Percentiles rank a stretch among this genome's conserved stretches.
phyloP scores from a whole-genome alignment of 2,888 invertebrate species.

The Noctua pronuba region DNA sequence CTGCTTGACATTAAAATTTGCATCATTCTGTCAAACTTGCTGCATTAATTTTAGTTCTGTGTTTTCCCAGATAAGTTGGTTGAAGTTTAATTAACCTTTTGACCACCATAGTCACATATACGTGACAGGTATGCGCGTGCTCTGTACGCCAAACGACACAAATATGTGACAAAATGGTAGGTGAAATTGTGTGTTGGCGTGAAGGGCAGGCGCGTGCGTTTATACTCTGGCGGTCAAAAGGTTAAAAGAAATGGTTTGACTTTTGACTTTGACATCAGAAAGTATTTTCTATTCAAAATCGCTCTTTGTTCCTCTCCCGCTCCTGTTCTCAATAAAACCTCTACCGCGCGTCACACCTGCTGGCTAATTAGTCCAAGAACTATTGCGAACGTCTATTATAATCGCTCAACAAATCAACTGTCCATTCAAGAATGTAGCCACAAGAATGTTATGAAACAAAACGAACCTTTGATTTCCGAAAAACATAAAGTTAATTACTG shows the following conservation, averaged over 20 bases:
- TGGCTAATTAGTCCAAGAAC: conserved; percentile 80
- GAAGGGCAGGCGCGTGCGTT: too few relatives aligned
- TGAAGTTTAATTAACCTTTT: neutral
- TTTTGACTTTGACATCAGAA: neutral
- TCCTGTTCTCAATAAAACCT: conserved; percentile 21
- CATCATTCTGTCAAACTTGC: too few relatives aligned
- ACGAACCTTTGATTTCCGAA: conserved; percentile 61
- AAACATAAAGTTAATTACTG: conserved; percentile 54
- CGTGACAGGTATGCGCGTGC: too few relatives aligned
- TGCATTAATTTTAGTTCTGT: too few relatives aligned
- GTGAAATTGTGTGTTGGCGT: too few relatives aligned
- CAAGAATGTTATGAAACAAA: conserved; percentile 59
- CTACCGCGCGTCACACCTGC: conserved; percentile 73
- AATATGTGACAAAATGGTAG: too few relatives aligned
- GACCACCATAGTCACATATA: too few relatives aligned
- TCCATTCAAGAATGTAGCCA: conserved; percentile 65
- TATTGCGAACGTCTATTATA: conserved; percentile 58
- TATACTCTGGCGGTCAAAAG: too few relatives aligned
- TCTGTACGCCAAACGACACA: too few relatives aligned
- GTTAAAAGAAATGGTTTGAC: neutral
- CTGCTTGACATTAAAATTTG: too few relatives aligned
- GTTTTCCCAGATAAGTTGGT: too few relatives aligned
- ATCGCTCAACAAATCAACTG: conserved; percentile 63
- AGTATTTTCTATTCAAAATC: conserved; percentile 16
- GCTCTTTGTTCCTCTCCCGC: conserved; percentile 22